Percentiles rank a stretch among this genome's conserved stretches.
Conservation (phyloP, 2,888 invertebrate species). For the Heliconius aoede region DNA sequence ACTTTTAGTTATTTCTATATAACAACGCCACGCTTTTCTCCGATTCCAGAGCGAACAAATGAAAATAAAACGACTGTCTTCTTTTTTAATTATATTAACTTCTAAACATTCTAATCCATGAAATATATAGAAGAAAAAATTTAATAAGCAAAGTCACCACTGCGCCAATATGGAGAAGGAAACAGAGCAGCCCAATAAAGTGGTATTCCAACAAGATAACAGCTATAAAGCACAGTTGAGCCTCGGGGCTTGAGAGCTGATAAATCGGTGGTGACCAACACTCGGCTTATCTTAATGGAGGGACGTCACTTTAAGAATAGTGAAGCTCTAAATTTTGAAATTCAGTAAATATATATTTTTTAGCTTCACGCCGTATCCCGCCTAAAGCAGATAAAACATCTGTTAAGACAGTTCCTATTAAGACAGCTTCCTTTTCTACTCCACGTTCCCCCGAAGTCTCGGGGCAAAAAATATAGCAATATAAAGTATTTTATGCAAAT, state of each 20-base stretch:
- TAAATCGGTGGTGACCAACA: conserved; percentile 11
- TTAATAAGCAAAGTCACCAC: background rate
- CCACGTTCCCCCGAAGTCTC: too few species aligned
- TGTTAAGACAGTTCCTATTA: too few species aligned
- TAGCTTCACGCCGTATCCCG: background rate
- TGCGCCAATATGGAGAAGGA: background rate
- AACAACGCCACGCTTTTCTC: too few species aligned
- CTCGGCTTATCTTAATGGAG: conserved; percentile 18
- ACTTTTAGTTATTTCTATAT: too few species aligned
- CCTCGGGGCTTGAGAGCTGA: background rate
- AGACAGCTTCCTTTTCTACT: too few species aligned
- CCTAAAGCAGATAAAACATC: background rate
- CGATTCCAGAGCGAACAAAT: too few species aligned
- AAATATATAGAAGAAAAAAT: background rate
- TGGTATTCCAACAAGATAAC: conserved; percentile 5
- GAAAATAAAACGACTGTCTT: background rate
- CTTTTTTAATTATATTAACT: background rate
- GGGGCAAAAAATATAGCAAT: too few species aligned
- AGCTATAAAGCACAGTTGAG: conserved; percentile 4
- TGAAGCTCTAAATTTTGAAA: background rate
- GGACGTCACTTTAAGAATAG: background rate
- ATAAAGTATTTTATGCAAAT: too few species aligned
- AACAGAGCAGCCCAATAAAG: background rate
- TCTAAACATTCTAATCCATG: background rate
- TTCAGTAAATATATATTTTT: background rate